These are phyloP conservation scores for Chloroclystis v-ata DNA, from an alignment of 2,888 invertebrate species.

Conservation along the genomic window DNA sequence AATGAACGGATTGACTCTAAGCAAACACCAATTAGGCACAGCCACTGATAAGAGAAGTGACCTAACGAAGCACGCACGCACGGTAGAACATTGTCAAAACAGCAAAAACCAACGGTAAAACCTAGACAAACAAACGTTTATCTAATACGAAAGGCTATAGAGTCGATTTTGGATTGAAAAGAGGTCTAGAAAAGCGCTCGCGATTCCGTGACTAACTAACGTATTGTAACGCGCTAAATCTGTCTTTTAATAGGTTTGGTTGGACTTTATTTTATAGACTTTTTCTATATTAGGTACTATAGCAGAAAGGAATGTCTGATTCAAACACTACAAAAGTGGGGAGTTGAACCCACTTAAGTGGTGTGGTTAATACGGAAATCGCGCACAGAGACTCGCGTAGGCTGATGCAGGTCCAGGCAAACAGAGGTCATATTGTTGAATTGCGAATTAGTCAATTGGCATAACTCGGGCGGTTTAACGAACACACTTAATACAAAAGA, in stretches of 20 bases:
- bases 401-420: no score
- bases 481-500: no score
- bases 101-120: slow-evolving; percentile 2
- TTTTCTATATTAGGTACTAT: slow-evolving; percentile 17
- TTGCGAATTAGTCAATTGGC: no score
- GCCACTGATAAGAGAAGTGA: slow-evolving; percentile 42
- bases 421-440: no score
- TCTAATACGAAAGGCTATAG: background rate
- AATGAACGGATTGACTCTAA: slow-evolving; percentile 24
- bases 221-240: slow-evolving; percentile 25
- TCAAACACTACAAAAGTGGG: background rate
- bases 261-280: slow-evolving; percentile 18
- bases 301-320: slow-evolving; percentile 2
- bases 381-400: background rate
- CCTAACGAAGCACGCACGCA: slow-evolving; percentile 30
- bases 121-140: background rate
- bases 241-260: slow-evolving; percentile 22
- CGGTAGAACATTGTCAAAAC: background rate
- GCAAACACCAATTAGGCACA: slow-evolving; percentile 29
- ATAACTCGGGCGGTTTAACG: no score
- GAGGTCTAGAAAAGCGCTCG: slow-evolving; percentile 14
- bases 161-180: slow-evolving; percentile 10
- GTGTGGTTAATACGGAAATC: slow-evolving; percentile 5
- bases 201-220: slow-evolving; percentile 27
- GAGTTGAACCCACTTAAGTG: background rate